Evolutionary conservation across 2,113 vertebrate species (phyloP).

Genomic region (Eurystomus gularis): DNA sequence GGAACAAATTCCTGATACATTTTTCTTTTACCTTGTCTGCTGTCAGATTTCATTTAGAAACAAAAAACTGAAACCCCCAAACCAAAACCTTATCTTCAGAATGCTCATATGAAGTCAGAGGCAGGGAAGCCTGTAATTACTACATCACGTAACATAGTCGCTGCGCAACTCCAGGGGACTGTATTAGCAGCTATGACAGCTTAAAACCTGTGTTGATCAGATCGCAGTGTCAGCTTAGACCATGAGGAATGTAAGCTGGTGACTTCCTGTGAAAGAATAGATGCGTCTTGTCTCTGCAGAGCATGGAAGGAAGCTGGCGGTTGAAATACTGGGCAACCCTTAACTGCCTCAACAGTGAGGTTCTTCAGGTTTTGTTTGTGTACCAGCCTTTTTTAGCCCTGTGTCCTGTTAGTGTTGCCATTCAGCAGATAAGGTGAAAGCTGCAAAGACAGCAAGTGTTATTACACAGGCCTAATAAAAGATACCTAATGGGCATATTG

Average conservation of each 20-base stretch:
- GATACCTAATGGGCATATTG: neutral
- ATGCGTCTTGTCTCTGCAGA: neutral
- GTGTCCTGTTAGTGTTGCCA: neutral
- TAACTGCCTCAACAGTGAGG: neutral
- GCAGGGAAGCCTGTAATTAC: neutral
- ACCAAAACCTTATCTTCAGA: neutral
- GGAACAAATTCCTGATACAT: neutral
- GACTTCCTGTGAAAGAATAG: neutral
- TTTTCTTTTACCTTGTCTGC: neutral
- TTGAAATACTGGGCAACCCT: neutral
- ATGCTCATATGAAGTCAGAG: neutral
- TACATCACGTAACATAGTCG: rapidly evolving
- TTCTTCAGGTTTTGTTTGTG: neutral
- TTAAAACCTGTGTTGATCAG: neutral
- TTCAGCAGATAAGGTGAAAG: neutral
- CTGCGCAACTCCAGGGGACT: neutral
- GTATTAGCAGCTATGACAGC: neutral
- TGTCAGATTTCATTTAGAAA: neutral
- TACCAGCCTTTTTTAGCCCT: neutral
- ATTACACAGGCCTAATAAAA: neutral
- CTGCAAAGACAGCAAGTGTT: neutral
- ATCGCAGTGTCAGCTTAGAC: neutral
- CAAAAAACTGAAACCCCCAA: neutral
- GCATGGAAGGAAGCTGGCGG: neutral
- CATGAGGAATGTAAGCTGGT: neutral